Evolutionary conservation across 2,888 invertebrate genomes (phyloP).

Genomic region (Volucella zonaria): DNA sequence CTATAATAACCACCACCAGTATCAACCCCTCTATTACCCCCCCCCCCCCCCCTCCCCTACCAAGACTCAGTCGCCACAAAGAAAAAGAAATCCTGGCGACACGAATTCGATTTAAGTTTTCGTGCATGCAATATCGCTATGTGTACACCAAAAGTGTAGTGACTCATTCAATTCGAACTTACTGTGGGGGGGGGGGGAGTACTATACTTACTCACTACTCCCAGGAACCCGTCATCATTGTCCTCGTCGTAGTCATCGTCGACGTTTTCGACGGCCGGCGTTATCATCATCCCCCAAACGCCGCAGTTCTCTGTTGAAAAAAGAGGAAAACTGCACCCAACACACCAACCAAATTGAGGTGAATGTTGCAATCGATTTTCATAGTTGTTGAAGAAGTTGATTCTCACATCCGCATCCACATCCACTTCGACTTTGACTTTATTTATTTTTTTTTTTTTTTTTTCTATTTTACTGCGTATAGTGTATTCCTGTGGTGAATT

Average conservation of each 20-base stretch:
- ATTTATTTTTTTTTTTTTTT: conserved; percentile 39
- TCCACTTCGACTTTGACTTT: conserved; percentile 1
- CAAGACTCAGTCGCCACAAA: conserved; percentile 11
- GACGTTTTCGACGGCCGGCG: conserved; percentile 5
- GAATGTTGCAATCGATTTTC: conserved; percentile 68
- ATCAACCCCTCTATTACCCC: too few relatives aligned
- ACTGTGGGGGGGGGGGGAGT: neutral
- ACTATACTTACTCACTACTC: conserved; percentile 8
- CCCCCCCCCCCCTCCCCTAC: too few relatives aligned
- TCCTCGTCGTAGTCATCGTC: conserved; percentile 33
- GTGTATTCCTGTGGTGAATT: conserved; percentile 55
- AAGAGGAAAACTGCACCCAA: conserved; percentile 38
- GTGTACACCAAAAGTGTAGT: conserved; percentile 39
- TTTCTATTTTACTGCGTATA: conserved; percentile 56
- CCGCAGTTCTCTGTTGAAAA: conserved; percentile 37
- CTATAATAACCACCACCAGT: too few relatives aligned
- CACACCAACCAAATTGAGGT: conserved; percentile 51
- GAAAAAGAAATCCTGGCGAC: conserved; percentile 71
- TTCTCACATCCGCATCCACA: neutral
- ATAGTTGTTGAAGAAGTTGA: conserved; percentile 26
- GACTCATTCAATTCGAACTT: conserved; percentile 59
- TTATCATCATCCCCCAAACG: neutral
- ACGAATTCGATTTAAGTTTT: conserved; percentile 62
- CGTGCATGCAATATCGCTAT: conserved; percentile 55
- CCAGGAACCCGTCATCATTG: conserved; percentile 34